A percentile compares a stretch with the other conserved stretches of the same genome.
Conservation (phyloP, 2,888 invertebrate genomes). For the Platycnemis pennipes region DNA sequence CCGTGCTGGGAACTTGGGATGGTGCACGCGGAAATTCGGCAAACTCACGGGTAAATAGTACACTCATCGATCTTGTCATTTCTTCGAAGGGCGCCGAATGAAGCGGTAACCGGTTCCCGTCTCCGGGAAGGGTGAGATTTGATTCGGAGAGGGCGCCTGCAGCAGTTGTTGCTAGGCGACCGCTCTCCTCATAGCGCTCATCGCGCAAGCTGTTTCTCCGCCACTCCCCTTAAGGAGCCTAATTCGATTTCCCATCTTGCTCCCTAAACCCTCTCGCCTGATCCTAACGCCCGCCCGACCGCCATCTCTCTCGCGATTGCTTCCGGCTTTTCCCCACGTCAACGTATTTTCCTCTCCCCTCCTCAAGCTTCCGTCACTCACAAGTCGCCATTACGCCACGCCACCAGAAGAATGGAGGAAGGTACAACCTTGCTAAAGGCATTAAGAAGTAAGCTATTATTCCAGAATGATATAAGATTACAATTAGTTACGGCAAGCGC, state of each 20-base stretch:
- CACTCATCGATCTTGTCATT: neutral
- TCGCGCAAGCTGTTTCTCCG: neutral
- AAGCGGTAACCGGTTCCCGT: neutral
- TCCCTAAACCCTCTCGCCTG: neutral
- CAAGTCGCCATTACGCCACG: neutral
- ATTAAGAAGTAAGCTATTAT: too few relatives aligned
- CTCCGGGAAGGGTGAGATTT: neutral
- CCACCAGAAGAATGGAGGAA: neutral
- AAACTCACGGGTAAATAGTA: neutral
- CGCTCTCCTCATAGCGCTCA: neutral
- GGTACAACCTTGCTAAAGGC: too few relatives aligned
- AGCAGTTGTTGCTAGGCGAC: neutral
- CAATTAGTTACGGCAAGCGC: too few relatives aligned
- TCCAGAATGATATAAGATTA: too few relatives aligned
- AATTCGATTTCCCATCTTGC: slow-evolving; percentile 34
- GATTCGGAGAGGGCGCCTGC: neutral
- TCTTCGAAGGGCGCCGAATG: neutral
- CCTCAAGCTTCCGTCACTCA: neutral
- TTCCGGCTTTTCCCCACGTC: neutral
- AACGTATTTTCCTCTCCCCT: neutral
- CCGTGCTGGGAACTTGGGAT: neutral
- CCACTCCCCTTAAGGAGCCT: neutral
- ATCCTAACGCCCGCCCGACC: neutral
- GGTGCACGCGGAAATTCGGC: neutral
- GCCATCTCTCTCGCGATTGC: neutral